A percentile compares a stretch with the other conserved stretches of the same genome.
Evolutionary conservation across 2,888 invertebrate genomes (phyloP).

Genomic region (Ennomos fuscantarius): DNA sequence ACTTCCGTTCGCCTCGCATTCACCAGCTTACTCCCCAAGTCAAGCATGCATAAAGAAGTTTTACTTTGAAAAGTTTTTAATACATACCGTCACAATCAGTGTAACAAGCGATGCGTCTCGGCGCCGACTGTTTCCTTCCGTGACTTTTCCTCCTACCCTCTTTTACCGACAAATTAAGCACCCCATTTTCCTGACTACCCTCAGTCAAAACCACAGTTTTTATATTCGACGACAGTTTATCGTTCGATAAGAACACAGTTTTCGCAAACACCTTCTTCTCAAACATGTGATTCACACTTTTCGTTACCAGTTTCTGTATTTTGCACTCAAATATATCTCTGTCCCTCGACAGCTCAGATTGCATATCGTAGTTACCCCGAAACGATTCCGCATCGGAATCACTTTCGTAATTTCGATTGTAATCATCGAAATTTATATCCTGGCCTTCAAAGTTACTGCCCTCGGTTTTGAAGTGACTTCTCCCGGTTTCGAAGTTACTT

Average conservation of each 20-base stretch:
- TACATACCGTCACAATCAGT: slow-evolving; percentile 65
- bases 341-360: slow-evolving; percentile 11
- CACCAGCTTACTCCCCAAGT: too few species aligned
- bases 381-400: slow-evolving; percentile 1
- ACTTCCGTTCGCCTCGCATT: too few species aligned
- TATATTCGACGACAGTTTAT: slow-evolving; percentile 49
- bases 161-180: slow-evolving; percentile 73
- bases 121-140: slow-evolving; percentile 75
- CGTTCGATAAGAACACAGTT: slow-evolving; percentile 70
- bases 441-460: background rate
- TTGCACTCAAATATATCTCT: slow-evolving; percentile 67
- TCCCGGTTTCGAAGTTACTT: background rate
- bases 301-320: slow-evolving; percentile 73
- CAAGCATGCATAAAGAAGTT: background rate
- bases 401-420: background rate
- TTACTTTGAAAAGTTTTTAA: background rate
- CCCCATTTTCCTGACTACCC: slow-evolving; percentile 40
- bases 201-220: slow-evolving; percentile 50
- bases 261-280: slow-evolving; percentile 72
- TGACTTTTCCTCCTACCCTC: slow-evolving; percentile 68
- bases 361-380: background rate
- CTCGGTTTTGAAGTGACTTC: background rate
- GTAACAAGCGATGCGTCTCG: slow-evolving; percentile 66
- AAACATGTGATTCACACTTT: slow-evolving; percentile 75
- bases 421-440: slow-evolving; percentile 6